These are phyloP conservation scores for Pachyseris speciosa DNA, from an alignment of 64 coral and sea anemone genomes.

Conservation along the genomic window DNA sequence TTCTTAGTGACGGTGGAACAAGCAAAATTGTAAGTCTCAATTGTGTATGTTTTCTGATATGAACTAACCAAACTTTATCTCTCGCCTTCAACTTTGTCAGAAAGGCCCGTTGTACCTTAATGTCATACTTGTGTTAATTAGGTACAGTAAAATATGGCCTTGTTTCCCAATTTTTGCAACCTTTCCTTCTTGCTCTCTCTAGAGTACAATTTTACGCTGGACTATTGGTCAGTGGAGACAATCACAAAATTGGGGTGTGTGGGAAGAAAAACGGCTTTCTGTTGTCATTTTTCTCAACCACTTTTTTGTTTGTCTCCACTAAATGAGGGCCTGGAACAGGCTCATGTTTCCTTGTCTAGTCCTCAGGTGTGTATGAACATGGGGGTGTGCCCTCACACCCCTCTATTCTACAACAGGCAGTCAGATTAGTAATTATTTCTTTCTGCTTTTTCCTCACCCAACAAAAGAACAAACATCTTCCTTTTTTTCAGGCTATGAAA, in stretches of 20 bases:
- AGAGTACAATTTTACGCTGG: neutral
- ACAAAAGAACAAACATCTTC: neutral
- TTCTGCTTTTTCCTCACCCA: neutral
- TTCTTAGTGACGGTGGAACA: neutral
- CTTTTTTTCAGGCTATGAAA: slow-evolving; percentile 34
- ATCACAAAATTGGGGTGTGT: neutral
- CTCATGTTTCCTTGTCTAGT: neutral
- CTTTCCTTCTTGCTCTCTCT: neutral
- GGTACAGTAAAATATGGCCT: neutral
- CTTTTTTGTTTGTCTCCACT: slow-evolving; percentile 1
- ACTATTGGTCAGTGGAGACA: neutral
- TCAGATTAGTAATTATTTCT: neutral
- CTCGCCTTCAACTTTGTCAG: neutral
- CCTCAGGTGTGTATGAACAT: neutral
- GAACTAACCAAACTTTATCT: neutral
- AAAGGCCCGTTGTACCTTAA: slow-evolving; percentile 1
- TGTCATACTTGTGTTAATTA: neutral
- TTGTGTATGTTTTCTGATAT: slow-evolving; percentile 6
- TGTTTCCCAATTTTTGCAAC: neutral
- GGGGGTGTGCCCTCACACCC: neutral
- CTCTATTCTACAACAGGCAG: neutral
- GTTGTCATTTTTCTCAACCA: neutral
- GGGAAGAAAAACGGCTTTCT: neutral
- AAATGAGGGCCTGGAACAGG: neutral
- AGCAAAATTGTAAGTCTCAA: slow-evolving; percentile 6